Base-by-base conservation (phyloP, 1,140 invertebrate genomes). In the Bicyclus anynana region DNA sequence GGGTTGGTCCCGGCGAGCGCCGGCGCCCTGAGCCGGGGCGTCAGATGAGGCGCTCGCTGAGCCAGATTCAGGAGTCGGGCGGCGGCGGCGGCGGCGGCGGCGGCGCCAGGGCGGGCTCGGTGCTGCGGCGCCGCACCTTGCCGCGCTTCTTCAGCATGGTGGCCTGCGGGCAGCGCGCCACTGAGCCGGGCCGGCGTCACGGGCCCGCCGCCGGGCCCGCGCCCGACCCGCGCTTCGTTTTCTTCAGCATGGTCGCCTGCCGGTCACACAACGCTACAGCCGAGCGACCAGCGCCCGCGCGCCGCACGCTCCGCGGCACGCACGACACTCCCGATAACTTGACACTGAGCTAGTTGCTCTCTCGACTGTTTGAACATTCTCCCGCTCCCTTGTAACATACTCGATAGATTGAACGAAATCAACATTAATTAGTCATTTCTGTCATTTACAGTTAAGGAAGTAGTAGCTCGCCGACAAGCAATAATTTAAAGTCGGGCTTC, bases 101-200 rank as follows among this genome's bases (percentile, higher is more conserved):
- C 76, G 69, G 83, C 14, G 80, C 89, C 84, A 69, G 84, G 55
- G 82, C 73, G 17, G 82, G 95, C 90, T 96, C 95, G 59, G 97
- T 97, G 90, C 98, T 97, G 77, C 96, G 93, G 59, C 96, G 91
- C 90, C 97, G 97, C 92, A 98, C 97, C 92, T 97, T 98, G 80
- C 94, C 98, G 92, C 93, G 94, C 91, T 95, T 95, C 92, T 95
- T 95, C 90, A 95, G 91, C 94, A 95, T 95, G 80, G 94, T 95
- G 70, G 94, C 94, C 94, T 95, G 91, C 87, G 88, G 89, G 89
- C 86, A 69, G 87, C 85, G 85, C 78, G 83, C 73, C 71, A 71
- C 66, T 71, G 69, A 72, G 72, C 64, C 72, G 72, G 69, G 69
- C 69, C 74, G 74, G 72, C 67, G 63, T 81, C 78, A 84, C 74